Base-by-base conservation (phyloP, 1,140 invertebrate species). In the Caenorhabditis latens region DNA sequence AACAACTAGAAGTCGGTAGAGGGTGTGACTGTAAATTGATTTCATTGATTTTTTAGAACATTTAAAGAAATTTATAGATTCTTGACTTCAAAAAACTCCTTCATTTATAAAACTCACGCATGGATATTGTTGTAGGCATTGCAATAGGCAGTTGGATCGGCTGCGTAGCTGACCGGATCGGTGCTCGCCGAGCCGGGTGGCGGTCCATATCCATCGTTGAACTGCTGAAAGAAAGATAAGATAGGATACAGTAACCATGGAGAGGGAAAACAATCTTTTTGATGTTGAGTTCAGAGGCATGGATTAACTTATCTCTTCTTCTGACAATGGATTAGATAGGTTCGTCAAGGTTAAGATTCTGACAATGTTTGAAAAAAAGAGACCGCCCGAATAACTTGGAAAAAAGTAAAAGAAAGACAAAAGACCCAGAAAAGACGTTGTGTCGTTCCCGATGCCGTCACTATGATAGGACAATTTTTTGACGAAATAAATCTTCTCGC, bases 1-100 rank as follows among this genome's bases (percentile, higher is more conserved):
- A 92, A 99, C 95, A 89, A 97, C 97, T 93, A 99, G 95, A 90
- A 99, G 95, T 90, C 98, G 98, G 94, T 99, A 99, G 91, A 99
- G 94, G 90, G 98, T 98, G 94, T 99, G 98, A 93, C 98, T 99
- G 83, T 82, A 92, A 87, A 55, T 43, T 32, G 32, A 32, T 32
- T 32, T 32, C 0, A 50, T 24, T 21, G n/a, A 7, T 13, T 40
- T 71, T 43, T 55, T 42, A 13, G 8, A 32, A 32, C 32, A 2
- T 32, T 32, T 32, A 1, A 2, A 32, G 32, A 2, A 32, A 32
- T 32, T 32, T 32, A 2, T 1, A 32, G 32, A 1, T 32, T 32
- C 2, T 32, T 1, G 32, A 32, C 32, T 32, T n/a, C n/a, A 13
- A 84, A 32, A 84, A 42, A 61, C 63, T 32, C 2, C 2, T 2